These are phyloP conservation scores for Cyanistes caeruleus DNA, from an alignment of 2,113 vertebrate genomes.

Conservation along the genomic window DNA sequence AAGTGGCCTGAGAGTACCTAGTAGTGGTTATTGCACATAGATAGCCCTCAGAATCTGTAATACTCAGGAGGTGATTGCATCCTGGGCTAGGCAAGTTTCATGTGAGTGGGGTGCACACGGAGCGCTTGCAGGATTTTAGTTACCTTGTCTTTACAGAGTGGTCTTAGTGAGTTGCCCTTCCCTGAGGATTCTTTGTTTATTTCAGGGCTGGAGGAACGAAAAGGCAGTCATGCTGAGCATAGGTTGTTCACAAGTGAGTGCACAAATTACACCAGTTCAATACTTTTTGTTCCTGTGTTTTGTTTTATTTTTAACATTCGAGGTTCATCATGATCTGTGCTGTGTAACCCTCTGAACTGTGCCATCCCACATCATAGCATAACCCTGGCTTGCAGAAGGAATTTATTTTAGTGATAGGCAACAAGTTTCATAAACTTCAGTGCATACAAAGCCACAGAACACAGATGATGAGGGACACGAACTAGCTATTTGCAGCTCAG, in stretches of 20 bases:
- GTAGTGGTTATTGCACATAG: background rate
- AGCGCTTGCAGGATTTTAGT: background rate
- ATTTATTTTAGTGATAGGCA: background rate
- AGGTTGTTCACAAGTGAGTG: background rate
- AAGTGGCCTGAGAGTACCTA: accelerated
- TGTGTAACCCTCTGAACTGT: background rate
- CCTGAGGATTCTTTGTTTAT: background rate
- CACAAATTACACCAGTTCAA: background rate
- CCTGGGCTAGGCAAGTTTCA: background rate
- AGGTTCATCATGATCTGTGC: background rate
- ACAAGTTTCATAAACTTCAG: background rate
- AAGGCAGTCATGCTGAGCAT: background rate
- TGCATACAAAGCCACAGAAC: background rate
- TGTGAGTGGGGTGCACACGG: accelerated
- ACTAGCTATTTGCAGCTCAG: background rate
- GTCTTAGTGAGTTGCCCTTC: background rate
- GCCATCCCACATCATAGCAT: background rate
- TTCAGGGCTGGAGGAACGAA: background rate
- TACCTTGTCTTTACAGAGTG: background rate
- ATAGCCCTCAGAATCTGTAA: background rate
- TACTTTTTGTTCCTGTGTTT: background rate
- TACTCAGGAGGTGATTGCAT: background rate
- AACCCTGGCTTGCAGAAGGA: background rate
- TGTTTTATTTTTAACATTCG: background rate
- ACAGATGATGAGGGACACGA: background rate